Evolutionary conservation across 2,113 vertebrate species (phyloP).

Genomic region (Cnemophilus loriae): DNA sequence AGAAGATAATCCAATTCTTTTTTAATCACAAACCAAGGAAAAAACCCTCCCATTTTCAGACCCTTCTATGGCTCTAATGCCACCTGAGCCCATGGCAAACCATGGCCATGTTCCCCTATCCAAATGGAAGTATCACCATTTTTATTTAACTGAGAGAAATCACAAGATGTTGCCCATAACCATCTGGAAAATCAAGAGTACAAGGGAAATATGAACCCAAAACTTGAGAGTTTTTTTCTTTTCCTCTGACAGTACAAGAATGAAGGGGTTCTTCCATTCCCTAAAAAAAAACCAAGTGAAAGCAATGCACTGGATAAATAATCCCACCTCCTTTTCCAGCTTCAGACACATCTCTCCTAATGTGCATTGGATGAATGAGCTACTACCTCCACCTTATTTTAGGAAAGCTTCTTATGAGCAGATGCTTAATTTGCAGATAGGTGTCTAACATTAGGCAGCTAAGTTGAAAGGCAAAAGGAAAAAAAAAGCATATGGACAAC

Average conservation of each 20-base stretch:
- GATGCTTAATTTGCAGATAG: conserved; percentile 30
- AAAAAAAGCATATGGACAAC: conserved; percentile 60
- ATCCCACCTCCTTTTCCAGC: neutral
- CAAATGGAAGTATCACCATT: neutral
- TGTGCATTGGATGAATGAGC: fast-evolving
- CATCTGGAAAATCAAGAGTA: neutral
- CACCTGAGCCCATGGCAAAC: neutral
- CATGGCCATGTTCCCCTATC: neutral
- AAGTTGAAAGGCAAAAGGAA: neutral
- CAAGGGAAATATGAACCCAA: neutral
- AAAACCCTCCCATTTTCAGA: fast-evolving
- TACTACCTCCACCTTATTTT: neutral
- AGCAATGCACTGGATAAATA: neutral
- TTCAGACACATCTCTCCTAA: neutral
- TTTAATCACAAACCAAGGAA: neutral
- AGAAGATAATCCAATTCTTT: neutral
- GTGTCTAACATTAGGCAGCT: conserved; percentile 40
- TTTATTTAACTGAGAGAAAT: neutral
- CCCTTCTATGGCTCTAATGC: neutral
- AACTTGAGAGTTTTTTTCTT: neutral
- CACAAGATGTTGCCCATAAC: neutral
- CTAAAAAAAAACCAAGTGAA: neutral
- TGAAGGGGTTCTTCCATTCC: neutral
- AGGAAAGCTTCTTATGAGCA: neutral
- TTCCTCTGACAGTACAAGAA: neutral